Evolutionary conservation across 2,797 vertebrate genomes (phyloP).

Genomic region (Holocentrus rufus): DNA sequence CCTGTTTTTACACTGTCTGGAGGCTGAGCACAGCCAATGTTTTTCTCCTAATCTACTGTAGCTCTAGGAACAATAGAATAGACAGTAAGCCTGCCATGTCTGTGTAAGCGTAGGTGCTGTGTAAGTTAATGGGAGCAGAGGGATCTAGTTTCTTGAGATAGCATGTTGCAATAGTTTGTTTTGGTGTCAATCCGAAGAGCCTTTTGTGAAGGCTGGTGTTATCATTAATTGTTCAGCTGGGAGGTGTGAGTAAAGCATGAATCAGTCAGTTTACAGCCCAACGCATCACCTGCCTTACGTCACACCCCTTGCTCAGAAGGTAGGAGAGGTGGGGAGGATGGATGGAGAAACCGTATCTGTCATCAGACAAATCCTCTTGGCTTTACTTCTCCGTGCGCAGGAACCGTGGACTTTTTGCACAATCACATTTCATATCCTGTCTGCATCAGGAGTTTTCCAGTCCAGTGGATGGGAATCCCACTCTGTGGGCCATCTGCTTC

Average conservation of each 20-base stretch:
- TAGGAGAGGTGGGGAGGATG: conserved; percentile 16
- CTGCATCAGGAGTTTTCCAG: conserved; percentile 50
- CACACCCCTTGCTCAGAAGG: conserved; percentile 45
- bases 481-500: conserved; percentile 60
- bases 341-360: conserved; percentile 25
- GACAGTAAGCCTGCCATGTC: not conserved
- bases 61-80: conserved; percentile 30
- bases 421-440: conserved; percentile 15
- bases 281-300: conserved; percentile 61
- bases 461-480: conserved; percentile 54
- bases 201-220: not conserved
- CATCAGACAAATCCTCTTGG: not conserved
- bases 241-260: conserved; percentile 38
- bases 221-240: conserved; percentile 22
- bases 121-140: not conserved
- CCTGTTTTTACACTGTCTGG: conserved; percentile 38
- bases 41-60: not conserved
- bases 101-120: conserved; percentile 15
- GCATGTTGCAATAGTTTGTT: conserved; percentile 4
- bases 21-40: conserved; percentile 4
- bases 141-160: not conserved
- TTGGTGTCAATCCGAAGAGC: conserved; percentile 6
- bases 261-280: conserved; percentile 53
- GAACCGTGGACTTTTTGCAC: not conserved
- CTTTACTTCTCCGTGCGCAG: not conserved